Percentiles rank a stretch among this genome's conserved stretches.
Conservation (phyloP, 2,888 invertebrate genomes). For the Thymelicus sylvestris region DNA sequence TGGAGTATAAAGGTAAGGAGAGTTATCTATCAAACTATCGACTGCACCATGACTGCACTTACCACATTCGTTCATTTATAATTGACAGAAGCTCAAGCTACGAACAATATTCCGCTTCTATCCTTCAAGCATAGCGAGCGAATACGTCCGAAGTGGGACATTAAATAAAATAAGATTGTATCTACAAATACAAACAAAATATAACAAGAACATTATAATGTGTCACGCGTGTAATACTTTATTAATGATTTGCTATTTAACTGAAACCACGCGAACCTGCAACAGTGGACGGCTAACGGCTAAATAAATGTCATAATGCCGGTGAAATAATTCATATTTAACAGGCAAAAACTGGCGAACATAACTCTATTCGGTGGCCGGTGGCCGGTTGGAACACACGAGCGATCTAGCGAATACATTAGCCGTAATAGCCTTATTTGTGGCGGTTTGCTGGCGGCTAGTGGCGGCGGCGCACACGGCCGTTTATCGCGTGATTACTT, state of each 20-base stretch:
- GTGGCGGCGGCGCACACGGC: background rate
- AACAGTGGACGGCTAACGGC: slow-evolving; percentile 8
- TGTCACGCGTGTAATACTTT: background rate
- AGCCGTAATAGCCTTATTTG: slow-evolving; percentile 28
- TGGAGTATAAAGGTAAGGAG: no score
- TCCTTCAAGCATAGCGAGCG: no score
- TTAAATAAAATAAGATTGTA: no score
- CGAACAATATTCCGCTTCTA: no score
- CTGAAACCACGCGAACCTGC: background rate
- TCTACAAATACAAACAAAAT: no score
- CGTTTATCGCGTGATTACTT: background rate
- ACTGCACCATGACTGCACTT: no score
- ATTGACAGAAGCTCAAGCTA: no score
- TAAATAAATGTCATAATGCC: slow-evolving; percentile 21
- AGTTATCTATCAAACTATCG: no score
- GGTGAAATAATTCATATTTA: slow-evolving; percentile 27
- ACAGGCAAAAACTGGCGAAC: slow-evolving; percentile 29
- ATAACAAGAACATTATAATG: background rate
- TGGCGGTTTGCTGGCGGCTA: background rate
- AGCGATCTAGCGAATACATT: slow-evolving; percentile 29
- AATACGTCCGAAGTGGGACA: no score
- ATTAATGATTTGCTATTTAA: slow-evolving; percentile 8
- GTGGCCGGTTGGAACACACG: slow-evolving; percentile 19
- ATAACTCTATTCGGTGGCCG: slow-evolving; percentile 23
- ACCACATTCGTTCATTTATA: no score